Base-by-base conservation (phyloP, 23 tunicate genomes). In the Ascidia mentula region DNA sequence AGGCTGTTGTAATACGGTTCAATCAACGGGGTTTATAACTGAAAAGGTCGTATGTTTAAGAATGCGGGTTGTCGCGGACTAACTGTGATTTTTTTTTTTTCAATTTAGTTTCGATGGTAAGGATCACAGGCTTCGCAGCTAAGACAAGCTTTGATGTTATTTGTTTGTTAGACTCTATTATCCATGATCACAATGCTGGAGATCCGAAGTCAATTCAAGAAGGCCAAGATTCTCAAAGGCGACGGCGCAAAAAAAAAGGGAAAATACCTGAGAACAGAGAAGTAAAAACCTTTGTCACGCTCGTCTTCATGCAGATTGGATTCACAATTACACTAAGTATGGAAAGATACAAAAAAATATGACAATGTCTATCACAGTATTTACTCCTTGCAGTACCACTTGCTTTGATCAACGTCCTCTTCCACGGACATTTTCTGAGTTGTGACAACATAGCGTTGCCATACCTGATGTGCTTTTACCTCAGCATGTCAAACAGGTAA, bases 261-360 rank as follows among this genome's bases (percentile, higher is more conserved):
- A 18, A 70, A 9, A 4, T 34, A 2, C 38, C 13, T 12, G 22
- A 70, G 3, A 33, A 70, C 5, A 5, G 74, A 6, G 74, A 70
- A 34, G 34, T 70, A 3, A 22, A 35, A 3, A 34, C 32, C 1
- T 70, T 34, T 31, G 32, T 20, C 17, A 32, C 74, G 1, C 38
- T 70, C 3, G 74, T 36, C 7, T 17, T 70, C 74, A 70, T 70
- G 74, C 74, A 70, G 35, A 70, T 70, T 70, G 74, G 74, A 35
- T 70, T 34, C 32, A 70, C 74, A 3, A 5, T 70, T 6, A 7
- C 74, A 22, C 32, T 70, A 20, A 17, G 74, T 70, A 70, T 28
- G 38, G 4, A 5, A n/a, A n/a, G n/a, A n/a, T n/a, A n/a, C n/a
- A n/a, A n/a, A n/a, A n/a, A n/a, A n/a, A n/a, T n/a, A n/a, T n/a